Percentiles rank a stretch among this genome's conserved stretches.
phyloP scores from a whole-genome alignment of 2,888 invertebrate genomes.

The Ethmia dodecea region DNA sequence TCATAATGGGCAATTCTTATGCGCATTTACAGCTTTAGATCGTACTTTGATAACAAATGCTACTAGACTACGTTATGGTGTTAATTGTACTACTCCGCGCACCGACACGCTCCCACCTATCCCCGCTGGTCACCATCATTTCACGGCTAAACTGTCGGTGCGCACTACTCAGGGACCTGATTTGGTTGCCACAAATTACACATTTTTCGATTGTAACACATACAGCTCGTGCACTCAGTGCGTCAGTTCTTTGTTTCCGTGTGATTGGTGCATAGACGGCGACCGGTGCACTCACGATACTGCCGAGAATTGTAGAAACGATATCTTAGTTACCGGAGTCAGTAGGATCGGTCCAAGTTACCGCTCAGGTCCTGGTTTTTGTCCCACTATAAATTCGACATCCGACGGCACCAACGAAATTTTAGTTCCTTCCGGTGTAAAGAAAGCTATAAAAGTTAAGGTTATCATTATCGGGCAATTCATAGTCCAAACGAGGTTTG shows the following conservation, averaged over 20 bases:
- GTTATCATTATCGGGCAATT: slow-evolving; percentile 97
- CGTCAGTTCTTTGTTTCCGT: slow-evolving; percentile 96
- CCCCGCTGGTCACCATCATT: slow-evolving; percentile 95
- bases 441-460: slow-evolving; percentile 93
- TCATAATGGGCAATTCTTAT: slow-evolving; percentile 91
- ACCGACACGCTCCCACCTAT: slow-evolving; percentile 96
- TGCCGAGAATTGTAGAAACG: slow-evolving; percentile 95
- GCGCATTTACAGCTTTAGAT: slow-evolving; percentile 95
- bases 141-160: slow-evolving; percentile 95
- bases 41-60: slow-evolving; percentile 94
- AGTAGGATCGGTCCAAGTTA: slow-evolving; percentile 95
- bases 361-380: slow-evolving; percentile 95
- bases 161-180: slow-evolving; percentile 94
- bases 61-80: slow-evolving; percentile 91
- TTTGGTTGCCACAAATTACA: slow-evolving; percentile 97
- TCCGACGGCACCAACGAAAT: slow-evolving; percentile 92
- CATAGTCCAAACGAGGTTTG: slow-evolving; percentile 95
- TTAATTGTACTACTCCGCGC: slow-evolving; percentile 96
- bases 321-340: slow-evolving; percentile 94
- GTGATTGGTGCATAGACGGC: slow-evolving; percentile 99
- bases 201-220: slow-evolving; percentile 98
- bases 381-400: slow-evolving; percentile 95
- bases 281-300: slow-evolving; percentile 97
- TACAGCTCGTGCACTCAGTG: slow-evolving; percentile 98
- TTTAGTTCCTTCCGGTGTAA: slow-evolving; percentile 93